phyloP scores from a whole-genome alignment of 2,797 vertebrate species.

The Hipposideros larvatus region DNA sequence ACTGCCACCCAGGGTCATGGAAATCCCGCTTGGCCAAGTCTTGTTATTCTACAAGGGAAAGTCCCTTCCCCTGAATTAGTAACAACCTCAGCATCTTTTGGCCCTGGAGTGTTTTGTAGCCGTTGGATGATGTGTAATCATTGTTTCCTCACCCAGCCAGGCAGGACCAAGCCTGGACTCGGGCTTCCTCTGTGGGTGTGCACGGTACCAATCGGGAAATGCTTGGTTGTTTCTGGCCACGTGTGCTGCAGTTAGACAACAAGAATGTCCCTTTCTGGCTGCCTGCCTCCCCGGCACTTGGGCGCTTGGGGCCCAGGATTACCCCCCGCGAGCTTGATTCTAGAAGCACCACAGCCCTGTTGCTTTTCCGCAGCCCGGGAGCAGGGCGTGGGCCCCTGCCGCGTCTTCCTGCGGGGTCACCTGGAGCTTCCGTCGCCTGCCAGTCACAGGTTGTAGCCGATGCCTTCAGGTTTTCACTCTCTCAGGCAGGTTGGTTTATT shows the following conservation, averaged over 20 bases:
- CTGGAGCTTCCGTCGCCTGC: background rate
- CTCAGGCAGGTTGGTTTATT: background rate
- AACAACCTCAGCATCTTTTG: background rate
- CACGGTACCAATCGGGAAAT: background rate
- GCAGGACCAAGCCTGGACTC: background rate
- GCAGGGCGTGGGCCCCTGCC: background rate
- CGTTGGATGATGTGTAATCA: background rate
- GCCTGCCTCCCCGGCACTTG: background rate
- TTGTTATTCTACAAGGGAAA: background rate
- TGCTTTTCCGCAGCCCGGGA: background rate
- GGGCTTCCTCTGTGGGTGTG: background rate
- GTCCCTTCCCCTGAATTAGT: background rate
- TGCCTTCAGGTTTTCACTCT: background rate
- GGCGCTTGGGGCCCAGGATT: background rate
- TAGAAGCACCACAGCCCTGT: background rate
- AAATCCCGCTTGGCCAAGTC: background rate
- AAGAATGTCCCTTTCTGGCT: background rate
- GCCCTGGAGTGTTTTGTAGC: background rate
- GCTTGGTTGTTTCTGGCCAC: background rate
- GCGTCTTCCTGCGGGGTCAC: accelerated
- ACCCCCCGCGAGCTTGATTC: background rate
- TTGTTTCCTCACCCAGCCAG: background rate
- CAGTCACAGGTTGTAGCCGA: background rate
- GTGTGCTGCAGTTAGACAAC: background rate
- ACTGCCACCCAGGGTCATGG: background rate